Conservation (phyloP, 2,888 invertebrate species). For the Nephrotoma flavescens region DNA sequence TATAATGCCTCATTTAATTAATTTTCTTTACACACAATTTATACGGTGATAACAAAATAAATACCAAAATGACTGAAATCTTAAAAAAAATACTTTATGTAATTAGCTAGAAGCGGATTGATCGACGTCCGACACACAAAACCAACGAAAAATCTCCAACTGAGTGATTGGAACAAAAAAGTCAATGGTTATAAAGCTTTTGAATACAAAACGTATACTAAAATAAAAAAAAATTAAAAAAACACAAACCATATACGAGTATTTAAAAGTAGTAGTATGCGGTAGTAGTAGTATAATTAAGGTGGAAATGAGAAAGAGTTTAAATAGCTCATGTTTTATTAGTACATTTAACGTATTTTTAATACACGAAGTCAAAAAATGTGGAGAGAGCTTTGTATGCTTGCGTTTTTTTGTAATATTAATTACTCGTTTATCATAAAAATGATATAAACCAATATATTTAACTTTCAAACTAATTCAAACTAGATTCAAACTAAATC, state of each 20-base stretch:
- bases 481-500: too few relatives aligned
- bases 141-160: neutral
- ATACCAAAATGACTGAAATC: neutral
- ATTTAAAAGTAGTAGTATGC: neutral
- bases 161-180: neutral
- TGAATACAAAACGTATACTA: neutral
- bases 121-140: neutral
- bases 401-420: neutral
- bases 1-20: neutral
- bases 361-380: neutral
- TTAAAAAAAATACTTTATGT: neutral
- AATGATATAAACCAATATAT: too few relatives aligned
- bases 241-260: neutral
- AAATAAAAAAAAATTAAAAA: neutral
- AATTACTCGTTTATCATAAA: too few relatives aligned
- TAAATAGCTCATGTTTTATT: neutral
- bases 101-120: neutral
- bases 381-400: neutral
- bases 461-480: too few relatives aligned
- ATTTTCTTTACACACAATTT: neutral
- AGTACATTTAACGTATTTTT: neutral
- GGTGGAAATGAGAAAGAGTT: neutral
- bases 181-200: neutral
- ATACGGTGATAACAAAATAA: neutral
- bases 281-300: neutral